Base-by-base conservation (phyloP, 1,140 invertebrate genomes). In the Bicyclus anynana region DNA sequence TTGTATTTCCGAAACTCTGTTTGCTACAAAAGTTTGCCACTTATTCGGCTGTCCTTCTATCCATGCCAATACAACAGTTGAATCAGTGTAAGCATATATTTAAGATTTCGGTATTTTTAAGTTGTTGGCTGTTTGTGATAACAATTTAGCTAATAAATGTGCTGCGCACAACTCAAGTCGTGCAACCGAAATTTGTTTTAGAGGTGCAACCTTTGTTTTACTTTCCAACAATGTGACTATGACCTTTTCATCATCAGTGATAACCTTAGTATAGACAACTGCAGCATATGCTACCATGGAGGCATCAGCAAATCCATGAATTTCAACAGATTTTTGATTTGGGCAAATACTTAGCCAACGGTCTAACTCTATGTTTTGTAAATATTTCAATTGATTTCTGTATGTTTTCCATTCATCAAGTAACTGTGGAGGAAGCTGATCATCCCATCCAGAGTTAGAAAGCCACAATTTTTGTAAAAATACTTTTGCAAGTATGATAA, bases 71-170 rank as follows among this genome's bases (percentile, higher is more conserved):
- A 61, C 59, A 1, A 74, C 59, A 35, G 47, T 69, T 12, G 85
- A 88, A 53, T 90, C 84, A 1, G 72, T 76, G 72, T 77, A 89
- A 33, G 78, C 81, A 51, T 50, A 74, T 12, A 75, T 58, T 5
- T 73, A 44, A 1, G 53, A 38, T 37, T 77, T 65, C 13, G 64
- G 53, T 38, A 79, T 59, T n/a, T 67, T 54, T 10, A 85, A 65
- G 21, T 67, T 21, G 2, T 65, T 38, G 12, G 42, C 10, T 0
- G 71, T 6, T 16, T 59, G 62, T 7, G 10, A 47, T 42, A 0
- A 77, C 6, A 5, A 74, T 9, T 49, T 68, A 37, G 67, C 40
- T 1, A 82, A 33, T 10, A 85, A 44, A 1, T 62, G 38, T 5
- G 78, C 77, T 9, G 62, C 77, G 49, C 72, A 80, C 1, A 85